Evolutionary conservation across 2,888 invertebrate species (phyloP).

Genomic region (Oithona nana): DNA sequence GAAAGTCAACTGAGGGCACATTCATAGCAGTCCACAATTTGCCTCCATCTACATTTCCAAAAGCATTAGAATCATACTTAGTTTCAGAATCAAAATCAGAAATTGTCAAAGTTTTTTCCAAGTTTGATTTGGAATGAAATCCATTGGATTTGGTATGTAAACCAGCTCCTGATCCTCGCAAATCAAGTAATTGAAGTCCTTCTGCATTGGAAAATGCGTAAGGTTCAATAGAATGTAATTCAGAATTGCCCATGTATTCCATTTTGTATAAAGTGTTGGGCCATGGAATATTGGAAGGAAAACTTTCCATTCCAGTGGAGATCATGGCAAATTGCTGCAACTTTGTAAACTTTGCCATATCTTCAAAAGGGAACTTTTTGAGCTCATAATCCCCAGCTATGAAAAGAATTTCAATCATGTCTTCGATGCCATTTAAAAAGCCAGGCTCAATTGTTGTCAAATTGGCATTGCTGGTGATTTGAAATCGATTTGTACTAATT

Average conservation of each 20-base stretch:
- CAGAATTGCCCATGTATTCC: background rate
- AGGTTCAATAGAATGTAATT: background rate
- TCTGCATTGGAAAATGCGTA: background rate
- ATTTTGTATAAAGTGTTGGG: background rate
- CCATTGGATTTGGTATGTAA: background rate
- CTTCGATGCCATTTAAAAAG: no score
- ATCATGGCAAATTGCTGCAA: no score
- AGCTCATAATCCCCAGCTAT: no score
- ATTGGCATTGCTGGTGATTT: no score
- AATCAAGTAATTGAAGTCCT: background rate
- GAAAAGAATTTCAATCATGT: no score
- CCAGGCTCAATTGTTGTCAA: no score
- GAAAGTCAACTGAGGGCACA: background rate
- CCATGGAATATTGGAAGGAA: background rate
- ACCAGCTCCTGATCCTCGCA: background rate
- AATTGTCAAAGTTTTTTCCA: background rate
- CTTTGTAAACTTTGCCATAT: no score
- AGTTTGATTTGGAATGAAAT: background rate
- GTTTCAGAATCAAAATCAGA: background rate
- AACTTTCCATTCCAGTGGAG: no score
- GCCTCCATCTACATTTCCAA: background rate
- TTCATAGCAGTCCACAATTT: background rate
- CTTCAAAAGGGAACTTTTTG: no score
- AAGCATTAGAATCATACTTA: background rate
- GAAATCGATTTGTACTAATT: no score